These are phyloP conservation scores for Ochropleura plecta DNA, from an alignment of 2,888 invertebrate species.

Conservation along the genomic window DNA sequence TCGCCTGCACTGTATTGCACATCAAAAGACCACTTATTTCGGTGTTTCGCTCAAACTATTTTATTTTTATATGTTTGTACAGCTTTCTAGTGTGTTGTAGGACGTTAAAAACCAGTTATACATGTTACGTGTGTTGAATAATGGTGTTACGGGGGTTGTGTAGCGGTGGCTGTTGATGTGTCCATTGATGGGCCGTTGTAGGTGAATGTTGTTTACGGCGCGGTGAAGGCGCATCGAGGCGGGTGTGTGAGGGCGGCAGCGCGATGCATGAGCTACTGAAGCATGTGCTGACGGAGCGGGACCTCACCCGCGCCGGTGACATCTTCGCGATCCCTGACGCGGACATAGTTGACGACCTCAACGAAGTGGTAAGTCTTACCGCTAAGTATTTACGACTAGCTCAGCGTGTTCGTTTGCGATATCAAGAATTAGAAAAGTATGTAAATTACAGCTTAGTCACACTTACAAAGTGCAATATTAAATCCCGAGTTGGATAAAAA, in stretches of 20 bases:
- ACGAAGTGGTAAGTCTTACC: conserved; percentile 93
- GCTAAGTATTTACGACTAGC: conserved; percentile 46
- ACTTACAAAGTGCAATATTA: conserved; percentile 7
- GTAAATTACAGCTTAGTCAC: conserved; percentile 47
- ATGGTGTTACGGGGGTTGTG: conserved; percentile 46
- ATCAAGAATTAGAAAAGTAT: conserved; percentile 48
- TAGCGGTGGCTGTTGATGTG: conserved; percentile 73
- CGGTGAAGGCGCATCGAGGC: conserved; percentile 51
- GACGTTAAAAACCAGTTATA: conserved; percentile 53
- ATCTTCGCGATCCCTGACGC: conserved; percentile 96
- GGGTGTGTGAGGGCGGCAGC: conserved; percentile 54
- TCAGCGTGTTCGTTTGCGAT: conserved; percentile 65
- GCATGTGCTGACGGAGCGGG: conserved; percentile 96
- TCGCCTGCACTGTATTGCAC: conserved; percentile 62
- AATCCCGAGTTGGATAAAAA: conserved; percentile 11
- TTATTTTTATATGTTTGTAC: conserved; percentile 61
- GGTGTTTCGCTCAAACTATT: conserved; percentile 68
- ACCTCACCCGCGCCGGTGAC: conserved; percentile 97
- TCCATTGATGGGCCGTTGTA: conserved; percentile 63
- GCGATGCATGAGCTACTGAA: conserved; percentile 97
- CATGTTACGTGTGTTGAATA: conserved; percentile 53
- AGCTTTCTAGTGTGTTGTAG: conserved; percentile 54
- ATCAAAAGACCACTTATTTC: conserved; percentile 63
- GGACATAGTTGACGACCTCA: conserved; percentile 95
- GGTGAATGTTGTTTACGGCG: conserved; percentile 68